Evolutionary conservation across 2,113 vertebrate species (phyloP).

Genomic region (Cygnus atratus): DNA sequence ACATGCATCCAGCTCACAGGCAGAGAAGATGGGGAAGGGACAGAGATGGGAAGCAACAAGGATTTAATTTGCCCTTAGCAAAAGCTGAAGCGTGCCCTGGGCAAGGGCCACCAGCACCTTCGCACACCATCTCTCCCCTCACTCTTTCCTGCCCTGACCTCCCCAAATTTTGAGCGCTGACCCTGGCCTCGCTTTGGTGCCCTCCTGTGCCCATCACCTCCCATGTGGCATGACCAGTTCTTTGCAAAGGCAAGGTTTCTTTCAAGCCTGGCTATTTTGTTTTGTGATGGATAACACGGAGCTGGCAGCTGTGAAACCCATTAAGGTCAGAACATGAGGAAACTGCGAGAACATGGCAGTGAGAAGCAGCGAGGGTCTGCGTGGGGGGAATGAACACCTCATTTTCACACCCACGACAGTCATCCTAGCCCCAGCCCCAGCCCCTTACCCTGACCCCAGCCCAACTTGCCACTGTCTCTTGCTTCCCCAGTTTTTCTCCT

Average conservation of each 20-base stretch:
- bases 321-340: conserved; percentile 43
- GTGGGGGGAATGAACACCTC: background rate
- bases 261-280: conserved; percentile 21
- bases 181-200: background rate
- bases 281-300: conserved; percentile 42
- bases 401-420: background rate
- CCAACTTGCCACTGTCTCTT: background rate
- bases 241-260: background rate
- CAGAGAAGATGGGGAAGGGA: background rate
- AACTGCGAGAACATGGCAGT: conserved; percentile 27
- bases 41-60: background rate
- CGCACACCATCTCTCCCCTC: background rate
- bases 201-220: background rate
- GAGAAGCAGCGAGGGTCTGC: background rate
- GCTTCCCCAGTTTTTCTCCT: background rate
- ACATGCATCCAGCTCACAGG: background rate
- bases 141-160: background rate
- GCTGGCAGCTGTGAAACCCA: conserved; percentile 67
- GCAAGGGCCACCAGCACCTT: background rate
- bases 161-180: background rate
- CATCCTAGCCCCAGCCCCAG: background rate
- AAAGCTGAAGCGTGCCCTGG: background rate
- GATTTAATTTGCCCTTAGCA: background rate
- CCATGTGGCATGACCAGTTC: background rate
- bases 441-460: background rate